Evolutionary conservation across 2,797 vertebrate genomes (phyloP).

Genomic region (Botia almorhae): DNA sequence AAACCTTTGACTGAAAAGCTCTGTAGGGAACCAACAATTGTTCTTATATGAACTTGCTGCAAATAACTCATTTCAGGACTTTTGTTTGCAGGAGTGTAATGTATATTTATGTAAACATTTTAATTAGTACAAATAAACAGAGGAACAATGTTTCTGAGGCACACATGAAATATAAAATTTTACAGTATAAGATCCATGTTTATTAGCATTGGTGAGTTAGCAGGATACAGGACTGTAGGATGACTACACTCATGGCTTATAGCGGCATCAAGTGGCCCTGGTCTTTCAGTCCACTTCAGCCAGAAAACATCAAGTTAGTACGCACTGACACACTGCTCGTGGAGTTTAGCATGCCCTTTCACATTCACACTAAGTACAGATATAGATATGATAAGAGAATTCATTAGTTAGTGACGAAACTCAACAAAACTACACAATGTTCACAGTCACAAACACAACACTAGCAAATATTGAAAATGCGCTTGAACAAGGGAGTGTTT

Average conservation of each 20-base stretch:
- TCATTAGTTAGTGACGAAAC: slow-evolving; percentile 74
- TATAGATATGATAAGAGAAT: slow-evolving; percentile 51
- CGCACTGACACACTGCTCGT: slow-evolving; percentile 50
- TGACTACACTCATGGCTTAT: slow-evolving; percentile 60
- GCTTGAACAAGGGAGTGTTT: slow-evolving; percentile 37
- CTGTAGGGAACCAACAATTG: too few species aligned
- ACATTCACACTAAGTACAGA: slow-evolving; percentile 57
- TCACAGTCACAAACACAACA: slow-evolving; percentile 78
- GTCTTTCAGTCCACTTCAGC: slow-evolving; percentile 42
- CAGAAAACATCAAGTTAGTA: slow-evolving; percentile 54
- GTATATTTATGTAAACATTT: not conserved
- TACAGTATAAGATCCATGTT: slow-evolving; percentile 52
- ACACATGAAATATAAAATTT: slow-evolving; percentile 1
- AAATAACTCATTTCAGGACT: not conserved
- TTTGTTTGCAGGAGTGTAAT: not conserved
- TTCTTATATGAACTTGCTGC: too few species aligned
- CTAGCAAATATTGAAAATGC: slow-evolving; percentile 65
- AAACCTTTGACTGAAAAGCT: too few species aligned
- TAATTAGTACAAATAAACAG: not conserved
- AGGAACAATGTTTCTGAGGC: not conserved
- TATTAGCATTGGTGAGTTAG: slow-evolving; percentile 58
- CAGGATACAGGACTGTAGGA: slow-evolving; percentile 49
- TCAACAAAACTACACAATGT: slow-evolving; percentile 78
- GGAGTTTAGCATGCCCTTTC: slow-evolving; percentile 55
- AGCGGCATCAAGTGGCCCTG: slow-evolving; percentile 45